phyloP scores from a whole-genome alignment of 2,888 invertebrate genomes.

The Aleiodes alternator region DNA sequence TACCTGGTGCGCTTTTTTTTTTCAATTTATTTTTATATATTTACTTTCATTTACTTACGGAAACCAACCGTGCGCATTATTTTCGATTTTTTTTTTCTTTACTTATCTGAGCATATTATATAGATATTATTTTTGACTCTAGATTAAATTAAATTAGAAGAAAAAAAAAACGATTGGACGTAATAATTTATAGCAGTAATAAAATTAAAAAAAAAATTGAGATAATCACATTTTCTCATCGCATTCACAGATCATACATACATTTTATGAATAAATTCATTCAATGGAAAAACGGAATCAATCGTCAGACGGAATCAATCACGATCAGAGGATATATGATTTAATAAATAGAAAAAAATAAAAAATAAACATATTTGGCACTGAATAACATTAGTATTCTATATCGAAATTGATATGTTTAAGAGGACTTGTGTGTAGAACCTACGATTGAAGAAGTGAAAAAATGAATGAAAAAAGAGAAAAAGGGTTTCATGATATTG shows the following conservation, averaged over 20 bases:
- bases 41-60: conserved; percentile 67
- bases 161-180: not conserved
- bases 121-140: conserved; percentile 31
- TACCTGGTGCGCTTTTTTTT: conserved; percentile 73
- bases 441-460: not conserved
- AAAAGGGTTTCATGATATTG: not conserved
- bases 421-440: conserved; percentile 54
- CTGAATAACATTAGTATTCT: conserved; percentile 68
- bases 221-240: conserved; percentile 53
- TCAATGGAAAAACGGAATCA: conserved; percentile 30
- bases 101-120: conserved; percentile 27
- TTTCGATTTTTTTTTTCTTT: conserved; percentile 53
- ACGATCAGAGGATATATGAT: conserved; percentile 33
- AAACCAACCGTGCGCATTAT: conserved; percentile 69
- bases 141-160: conserved; percentile 6
- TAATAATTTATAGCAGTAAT: not conserved
- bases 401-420: conserved; percentile 71
- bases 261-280: conserved; percentile 36
- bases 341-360: no score
- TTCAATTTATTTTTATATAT: conserved; percentile 42
- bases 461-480: not conserved
- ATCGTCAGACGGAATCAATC: conserved; percentile 33
- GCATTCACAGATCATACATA: conserved; percentile 53
- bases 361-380: conserved; percentile 34
- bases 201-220: conserved; percentile 13